A percentile compares a stretch with the other conserved stretches of the same genome.
Conservation (phyloP, 1,140 invertebrate genomes). For the Medauroidea extradentata region DNA sequence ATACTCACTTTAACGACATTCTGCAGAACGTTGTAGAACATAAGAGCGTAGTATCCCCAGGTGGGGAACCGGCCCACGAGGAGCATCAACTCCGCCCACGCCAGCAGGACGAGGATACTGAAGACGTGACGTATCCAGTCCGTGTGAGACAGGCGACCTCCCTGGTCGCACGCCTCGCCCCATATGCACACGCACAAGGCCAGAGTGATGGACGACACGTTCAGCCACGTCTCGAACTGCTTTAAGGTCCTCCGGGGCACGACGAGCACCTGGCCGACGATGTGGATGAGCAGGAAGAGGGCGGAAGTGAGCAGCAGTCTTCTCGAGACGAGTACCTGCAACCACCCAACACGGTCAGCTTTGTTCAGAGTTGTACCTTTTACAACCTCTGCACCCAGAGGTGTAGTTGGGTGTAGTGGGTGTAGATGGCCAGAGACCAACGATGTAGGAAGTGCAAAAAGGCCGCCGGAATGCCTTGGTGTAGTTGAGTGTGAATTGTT, state of each 20-base stretch:
- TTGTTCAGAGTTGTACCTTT: no score
- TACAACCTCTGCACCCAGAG: no score
- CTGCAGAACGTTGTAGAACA: conserved; percentile 48
- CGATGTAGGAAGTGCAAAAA: no score
- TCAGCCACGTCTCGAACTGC: conserved; percentile 38
- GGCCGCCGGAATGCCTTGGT: no score
- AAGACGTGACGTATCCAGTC: conserved; percentile 25
- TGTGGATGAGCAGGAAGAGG: conserved; percentile 10
- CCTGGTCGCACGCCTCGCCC: background rate
- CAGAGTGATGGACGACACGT: conserved; percentile 27
- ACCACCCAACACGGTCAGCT: no score
- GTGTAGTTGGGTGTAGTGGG: no score
- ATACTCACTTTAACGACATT: conserved; percentile 45
- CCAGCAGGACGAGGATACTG: conserved; percentile 45
- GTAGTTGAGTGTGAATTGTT: no score
- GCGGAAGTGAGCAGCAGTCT: conserved; percentile 2
- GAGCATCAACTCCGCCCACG: conserved; percentile 51
- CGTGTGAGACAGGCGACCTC: background rate
- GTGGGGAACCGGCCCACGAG: conserved; percentile 48
- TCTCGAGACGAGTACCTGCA: conserved; percentile 3
- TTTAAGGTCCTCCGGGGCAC: conserved; percentile 27
- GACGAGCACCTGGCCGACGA: conserved; percentile 23
- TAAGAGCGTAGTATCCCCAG: conserved; percentile 49
- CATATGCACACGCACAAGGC: conserved; percentile 19
- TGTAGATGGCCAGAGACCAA: no score